Evolutionary conservation across 2,113 vertebrate species (phyloP), one percentile per base, ranked within the genome.

Genomic region (Laticauda laticaudata): DNA sequence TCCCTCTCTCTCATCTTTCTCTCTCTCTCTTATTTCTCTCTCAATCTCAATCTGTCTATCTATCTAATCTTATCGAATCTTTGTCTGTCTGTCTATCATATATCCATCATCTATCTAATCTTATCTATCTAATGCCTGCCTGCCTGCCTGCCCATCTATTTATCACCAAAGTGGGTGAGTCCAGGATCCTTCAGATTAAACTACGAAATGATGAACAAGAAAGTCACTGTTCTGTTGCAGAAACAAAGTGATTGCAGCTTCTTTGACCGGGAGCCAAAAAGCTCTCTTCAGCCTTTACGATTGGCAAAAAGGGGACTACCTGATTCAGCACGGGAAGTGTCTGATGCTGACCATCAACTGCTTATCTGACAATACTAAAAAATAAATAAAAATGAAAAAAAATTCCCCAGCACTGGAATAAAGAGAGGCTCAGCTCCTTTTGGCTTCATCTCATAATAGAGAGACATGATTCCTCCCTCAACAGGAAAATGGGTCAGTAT

Each of bases 391-490:
- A 92, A 91, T 91, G 9, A 51, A 48, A 48, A 51, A 48, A 7
- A 48, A 6, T 87, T 59, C 92, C 95, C 29, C 69, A 1, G 24
- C 4, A 57, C 12, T 18, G 12, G 21, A 48, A 48, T 29, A 64
- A 29, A 64, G 43, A 86, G 57, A 3, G 23, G 34, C 20, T 2
- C 8, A 9, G 26, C 7, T 87, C 11, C n/a, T 29, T 54, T 29
- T 51, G 11, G 3, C 57, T 18, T 89, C 85, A n/a, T 87, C 89
- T 90, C 91, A 93, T 85, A 75, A 34, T 93, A 81, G 34, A 93
- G 86, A 90, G 81, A 95, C 92, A 92, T 91, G 45, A 48, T 48
- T 92, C 56, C 88, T 90, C 29, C 56, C 88, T 90, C 29, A 93
- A 96, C 88, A 61, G 59, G 26, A 29, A 61, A 61, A 61, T 61